Base-by-base conservation (phyloP, 2,888 invertebrate species). In the Brachypalpus laphriformis region DNA sequence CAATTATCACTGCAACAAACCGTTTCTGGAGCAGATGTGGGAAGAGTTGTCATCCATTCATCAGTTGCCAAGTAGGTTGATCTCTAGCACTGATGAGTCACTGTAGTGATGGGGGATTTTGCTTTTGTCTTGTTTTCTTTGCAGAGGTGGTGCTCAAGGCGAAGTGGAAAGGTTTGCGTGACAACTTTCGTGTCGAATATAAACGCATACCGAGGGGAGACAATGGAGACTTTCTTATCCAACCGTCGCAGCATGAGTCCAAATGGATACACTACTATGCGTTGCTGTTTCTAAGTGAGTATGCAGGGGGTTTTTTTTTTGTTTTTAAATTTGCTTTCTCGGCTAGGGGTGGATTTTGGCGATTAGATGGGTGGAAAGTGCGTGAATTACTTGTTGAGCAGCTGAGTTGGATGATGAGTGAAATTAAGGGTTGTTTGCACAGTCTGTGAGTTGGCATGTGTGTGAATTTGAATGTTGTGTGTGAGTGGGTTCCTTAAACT, bases 151-250 rank as follows among this genome's bases (percentile, higher is more conserved):
- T 91, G 28, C 89, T 92, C 47, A 92, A 92, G 88, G 91, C 92
- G 56, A 92, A 92, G 87, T 92, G 92, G 92, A 92, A 92, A 87
- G 92, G 92, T n/a, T 87, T 92, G 76, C 89, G 92, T 54, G 92
- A 92, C 87, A 92, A 92, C 88, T 92, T 92, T 88, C 90, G 92
- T 40, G 92, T 92, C 2, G 92, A 92, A 88, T 92, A 91, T 80
- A 92, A 92, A 85, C 90, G 92, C 54, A 92, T 92, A 88, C 92
- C 92, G 59, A 89, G 91, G 6, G 89, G 89, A 2, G 91, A 91
- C 70, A 89, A 90, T 72, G 92, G 92, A 7, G 91, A 92, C 20
- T 90, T 92, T 87, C 75, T 91, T 66, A 89, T 92, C 34, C 90
- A 91, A 70, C 92, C 92, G 5, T 90, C 91, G 16, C 90, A 90